Conservation (phyloP, 2,888 invertebrate species). For the Agrochola macilenta region DNA sequence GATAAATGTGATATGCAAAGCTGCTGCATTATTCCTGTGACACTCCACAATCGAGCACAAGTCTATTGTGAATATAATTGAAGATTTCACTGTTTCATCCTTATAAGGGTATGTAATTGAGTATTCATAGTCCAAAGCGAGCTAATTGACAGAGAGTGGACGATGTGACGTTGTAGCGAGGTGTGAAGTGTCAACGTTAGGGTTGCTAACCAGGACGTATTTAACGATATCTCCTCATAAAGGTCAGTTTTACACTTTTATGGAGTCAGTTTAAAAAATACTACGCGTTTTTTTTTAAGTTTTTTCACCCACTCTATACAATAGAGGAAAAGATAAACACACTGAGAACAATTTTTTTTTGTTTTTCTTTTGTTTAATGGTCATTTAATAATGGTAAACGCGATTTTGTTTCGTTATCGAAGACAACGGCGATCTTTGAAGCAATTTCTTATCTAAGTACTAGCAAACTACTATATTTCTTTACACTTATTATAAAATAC, state of each 20-base stretch:
- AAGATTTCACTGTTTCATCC: constrained; percentile 69
- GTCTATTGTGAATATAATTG: constrained; percentile 72
- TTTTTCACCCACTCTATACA: background rate
- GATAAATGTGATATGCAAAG: constrained; percentile 43
- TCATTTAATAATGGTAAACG: too few species aligned
- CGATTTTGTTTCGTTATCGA: too few species aligned
- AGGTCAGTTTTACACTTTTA: background rate
- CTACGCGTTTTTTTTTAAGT: background rate
- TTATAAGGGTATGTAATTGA: constrained; percentile 75
- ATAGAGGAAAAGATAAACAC: background rate
- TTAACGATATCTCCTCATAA: background rate
- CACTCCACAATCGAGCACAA: constrained; percentile 36
- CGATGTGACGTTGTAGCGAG: constrained; percentile 67
- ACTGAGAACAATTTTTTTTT: too few species aligned
- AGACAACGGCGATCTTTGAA: too few species aligned
- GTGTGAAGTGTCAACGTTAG: constrained; percentile 63
- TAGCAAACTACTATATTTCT: too few species aligned
- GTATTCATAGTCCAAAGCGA: constrained; percentile 75
- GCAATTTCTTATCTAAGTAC: too few species aligned
- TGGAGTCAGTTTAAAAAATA: constrained; percentile 3
- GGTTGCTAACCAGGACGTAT: constrained; percentile 22
- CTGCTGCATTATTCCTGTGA: constrained; percentile 38
- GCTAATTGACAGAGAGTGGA: constrained; percentile 79
- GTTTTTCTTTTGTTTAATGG: too few species aligned
- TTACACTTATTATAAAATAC: too few species aligned